phyloP scores from a whole-genome alignment of 1,140 invertebrate species.

The Psix sp. region DNA sequence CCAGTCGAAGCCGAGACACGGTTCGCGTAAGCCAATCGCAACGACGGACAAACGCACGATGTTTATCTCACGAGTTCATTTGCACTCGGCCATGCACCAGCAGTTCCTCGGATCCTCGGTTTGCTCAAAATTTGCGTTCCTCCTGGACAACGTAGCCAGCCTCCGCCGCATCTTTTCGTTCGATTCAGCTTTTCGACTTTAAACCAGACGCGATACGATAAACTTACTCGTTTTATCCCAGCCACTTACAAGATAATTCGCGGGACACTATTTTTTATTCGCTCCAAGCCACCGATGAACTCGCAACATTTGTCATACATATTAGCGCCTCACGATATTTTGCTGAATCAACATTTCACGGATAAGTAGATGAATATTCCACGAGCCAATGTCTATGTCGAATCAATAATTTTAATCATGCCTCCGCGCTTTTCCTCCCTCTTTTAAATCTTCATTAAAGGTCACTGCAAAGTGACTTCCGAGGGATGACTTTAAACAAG shows the following conservation, averaged over 20 bases:
- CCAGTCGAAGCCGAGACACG: constrained; percentile 62
- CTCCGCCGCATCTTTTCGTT: constrained; percentile 1
- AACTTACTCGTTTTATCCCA: neutral
- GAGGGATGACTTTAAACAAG: too few species aligned
- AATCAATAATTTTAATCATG: constrained; percentile 40
- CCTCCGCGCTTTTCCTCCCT: neutral
- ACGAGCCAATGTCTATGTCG: constrained; percentile 14
- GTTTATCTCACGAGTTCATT: constrained; percentile 47
- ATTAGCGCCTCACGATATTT: too few species aligned
- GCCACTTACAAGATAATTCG: neutral
- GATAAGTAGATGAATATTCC: too few species aligned
- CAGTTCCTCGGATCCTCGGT: constrained; percentile 31
- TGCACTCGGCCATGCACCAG: constrained; percentile 43
- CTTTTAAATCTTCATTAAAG: constrained; percentile 13
- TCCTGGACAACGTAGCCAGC: neutral
- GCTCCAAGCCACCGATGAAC: too few species aligned
- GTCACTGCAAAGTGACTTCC: too few species aligned
- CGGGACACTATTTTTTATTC: too few species aligned
- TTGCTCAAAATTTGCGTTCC: constrained; percentile 14
- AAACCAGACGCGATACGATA: constrained; percentile 14
- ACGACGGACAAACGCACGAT: constrained; percentile 59
- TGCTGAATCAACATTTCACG: too few species aligned
- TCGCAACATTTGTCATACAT: too few species aligned
- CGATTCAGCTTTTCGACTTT: constrained; percentile 39
- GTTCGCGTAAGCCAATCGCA: constrained; percentile 64